Evolutionary conservation across 92 coral and sea anemone species (phyloP).

Genomic region (Palythoa heliodiscus): DNA sequence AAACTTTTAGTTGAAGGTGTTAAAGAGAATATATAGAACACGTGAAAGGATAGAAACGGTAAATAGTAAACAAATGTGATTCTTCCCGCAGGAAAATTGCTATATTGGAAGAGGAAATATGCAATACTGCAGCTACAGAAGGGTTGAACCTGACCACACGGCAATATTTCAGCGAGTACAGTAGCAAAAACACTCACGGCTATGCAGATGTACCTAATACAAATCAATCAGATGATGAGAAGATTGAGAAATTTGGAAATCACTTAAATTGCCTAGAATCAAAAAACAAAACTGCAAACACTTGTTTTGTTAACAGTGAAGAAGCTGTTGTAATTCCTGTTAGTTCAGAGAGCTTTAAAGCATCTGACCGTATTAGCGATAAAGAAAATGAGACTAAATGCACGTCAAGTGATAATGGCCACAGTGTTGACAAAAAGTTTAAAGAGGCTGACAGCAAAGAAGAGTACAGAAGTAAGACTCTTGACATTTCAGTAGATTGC

Average conservation of each 20-base stretch:
- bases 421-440: not conserved
- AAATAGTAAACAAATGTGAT: not conserved
- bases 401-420: not conserved
- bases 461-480: not conserved
- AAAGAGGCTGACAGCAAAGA: not conserved
- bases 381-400: not conserved
- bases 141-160: constrained; percentile 5
- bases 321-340: not conserved
- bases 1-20: too few relatives aligned
- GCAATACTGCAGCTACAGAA: not conserved
- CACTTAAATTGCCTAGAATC: not conserved
- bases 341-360: not conserved
- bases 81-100: constrained; percentile 11
- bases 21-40: too few relatives aligned
- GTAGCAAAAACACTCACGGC: not conserved
- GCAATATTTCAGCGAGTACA: not conserved
- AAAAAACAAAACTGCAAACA: not conserved
- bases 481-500: not conserved
- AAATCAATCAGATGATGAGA: not conserved
- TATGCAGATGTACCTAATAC: not conserved
- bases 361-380: not conserved
- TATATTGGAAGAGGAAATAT: constrained; percentile 22
- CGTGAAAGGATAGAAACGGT: too few relatives aligned
- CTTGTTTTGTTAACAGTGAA: not conserved
- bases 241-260: not conserved